Base-by-base conservation (phyloP, 1,140 invertebrate genomes). In the Leucophenga varia region DNA sequence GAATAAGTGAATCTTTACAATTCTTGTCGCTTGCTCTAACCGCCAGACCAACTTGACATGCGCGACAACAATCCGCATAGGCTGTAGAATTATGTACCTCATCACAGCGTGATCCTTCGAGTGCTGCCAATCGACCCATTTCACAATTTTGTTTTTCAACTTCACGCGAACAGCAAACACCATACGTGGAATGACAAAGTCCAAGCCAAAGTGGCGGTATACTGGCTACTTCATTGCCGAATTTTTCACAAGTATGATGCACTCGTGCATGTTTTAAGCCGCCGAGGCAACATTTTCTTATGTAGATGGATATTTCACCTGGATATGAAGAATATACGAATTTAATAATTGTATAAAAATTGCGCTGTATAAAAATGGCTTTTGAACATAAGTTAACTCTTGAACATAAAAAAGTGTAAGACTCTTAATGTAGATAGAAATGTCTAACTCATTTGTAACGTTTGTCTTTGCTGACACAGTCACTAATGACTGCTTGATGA, bases 11-110 rank as follows among this genome's bases (percentile, higher is more conserved):
- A 38, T 68, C 61, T 28, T 42, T 54, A 32, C 73, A 75, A 17
- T 65, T 57, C 9, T 64, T 61, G 22, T 58, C 52, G 34, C 61
- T 68, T 1, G 64, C 68, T 40, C 61, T 71, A 3, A 75, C 63
- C 9, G 68, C 64, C 18, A 75, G 31, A 1, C 73, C 72, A 21
- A 75, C 60, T 51, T 75, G 73, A 32, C 72, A 75, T 1, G 65
- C 54, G 6, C 67, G 61, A 38, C 73, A 75, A 39, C 73, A 75
- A 14, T 59, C 43, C 7, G 53, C 44, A 41, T 57, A 73, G 9
- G 30, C 22, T 0, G 60, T 54, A 3, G 52, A 44, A 47, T 58
- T 59, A n/a, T 21, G 25, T 28, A 12, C 40, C 12, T 52, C 49
- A 21, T 60, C 50, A 4, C 67, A 69, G 0, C 57, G 53, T 5